Conservation (phyloP, 2,797 vertebrate species). For the Enteromius argenteus region DNA sequence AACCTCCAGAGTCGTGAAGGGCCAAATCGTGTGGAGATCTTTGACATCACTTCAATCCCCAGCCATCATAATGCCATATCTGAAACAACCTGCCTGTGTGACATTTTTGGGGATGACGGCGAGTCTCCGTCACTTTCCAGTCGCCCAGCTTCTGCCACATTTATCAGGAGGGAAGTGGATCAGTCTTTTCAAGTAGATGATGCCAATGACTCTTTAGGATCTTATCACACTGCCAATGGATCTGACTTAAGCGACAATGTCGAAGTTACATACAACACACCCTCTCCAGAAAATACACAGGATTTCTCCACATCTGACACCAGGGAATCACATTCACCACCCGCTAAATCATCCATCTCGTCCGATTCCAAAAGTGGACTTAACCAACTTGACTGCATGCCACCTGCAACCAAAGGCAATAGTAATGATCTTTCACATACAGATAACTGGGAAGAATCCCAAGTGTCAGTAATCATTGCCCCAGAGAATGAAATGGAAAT, state of each 20-base stretch:
- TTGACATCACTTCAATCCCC: slow-evolving; percentile 80
- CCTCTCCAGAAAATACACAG: slow-evolving; percentile 57
- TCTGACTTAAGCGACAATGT: slow-evolving; percentile 83
- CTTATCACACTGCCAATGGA: slow-evolving; percentile 79
- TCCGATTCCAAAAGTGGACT: slow-evolving; percentile 29
- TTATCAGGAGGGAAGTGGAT: slow-evolving; percentile 67
- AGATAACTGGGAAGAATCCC: slow-evolving; percentile 22
- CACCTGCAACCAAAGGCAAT: background rate
- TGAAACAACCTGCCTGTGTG: slow-evolving; percentile 83
- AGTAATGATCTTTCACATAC: slow-evolving; percentile 18
- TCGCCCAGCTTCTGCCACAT: slow-evolving; percentile 69
- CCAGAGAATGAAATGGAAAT: slow-evolving; percentile 20
- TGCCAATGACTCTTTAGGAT: slow-evolving; percentile 76
- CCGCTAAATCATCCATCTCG: slow-evolving; percentile 15
- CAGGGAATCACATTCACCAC: slow-evolving; percentile 42
- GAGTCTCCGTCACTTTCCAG: slow-evolving; percentile 74
- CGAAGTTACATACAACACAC: slow-evolving; percentile 76
- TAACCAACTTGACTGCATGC: slow-evolving; percentile 16
- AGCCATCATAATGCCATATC: slow-evolving; percentile 76
- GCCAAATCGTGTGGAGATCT: slow-evolving; percentile 82
- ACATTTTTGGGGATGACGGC: slow-evolving; percentile 83
- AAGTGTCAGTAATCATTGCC: slow-evolving; percentile 16
- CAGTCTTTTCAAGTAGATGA: slow-evolving; percentile 68
- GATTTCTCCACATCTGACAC: slow-evolving; percentile 48
- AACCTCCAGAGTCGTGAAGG: slow-evolving; percentile 77